Evolutionary conservation across 2,888 invertebrate genomes (phyloP), one percentile per base, ranked within the genome.

Genomic region (Blastobasis lacticolella): DNA sequence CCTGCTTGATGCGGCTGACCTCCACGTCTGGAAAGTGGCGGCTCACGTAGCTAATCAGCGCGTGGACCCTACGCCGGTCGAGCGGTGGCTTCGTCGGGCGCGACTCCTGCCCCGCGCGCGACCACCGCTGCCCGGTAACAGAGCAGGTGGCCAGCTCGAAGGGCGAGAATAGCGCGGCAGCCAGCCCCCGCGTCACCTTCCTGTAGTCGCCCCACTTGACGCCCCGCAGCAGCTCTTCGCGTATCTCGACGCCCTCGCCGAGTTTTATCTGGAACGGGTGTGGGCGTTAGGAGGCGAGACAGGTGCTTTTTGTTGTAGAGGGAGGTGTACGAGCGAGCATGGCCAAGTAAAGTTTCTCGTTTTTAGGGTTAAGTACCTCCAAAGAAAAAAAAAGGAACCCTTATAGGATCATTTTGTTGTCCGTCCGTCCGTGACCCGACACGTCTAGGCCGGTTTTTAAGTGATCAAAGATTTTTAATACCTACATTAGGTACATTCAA

Each of bases 141-240:
- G 93, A 93, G 74, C 93, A 93, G 37, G 93, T 93, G 10, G 93
- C 93, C 71, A 93, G 80, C 77, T 93, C 93, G 58, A 92, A 91
- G 7, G 93, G 93, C 62, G 93, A 92, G 78, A 93, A 93, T 60
- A 93, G 74, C 62, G 93, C 92, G n/a, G 93, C 93, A 10, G 93
- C 93, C 66, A 93, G 76, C 46, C 93, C 93, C 43, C 93, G 88
- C 48, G 93, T 93, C 77, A 93, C 87, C 76, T 93, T 93, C 58
- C 93, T 81, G 66, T 93, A 93, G 80, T 93, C 93, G 56, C 91
- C 92, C 93, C 93, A 93, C 73, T 93, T 93, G 38, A 93, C 92
- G 50, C 92, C 91, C 52, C 92, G 89, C 54, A 93, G 79, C 69
- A 93, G 88, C 70, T 93, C 92, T 69, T 92, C 93, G 71, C 91